phyloP scores from a whole-genome alignment of 35 echinoderm and acorn worm species.

The Lytechinus pictus region DNA sequence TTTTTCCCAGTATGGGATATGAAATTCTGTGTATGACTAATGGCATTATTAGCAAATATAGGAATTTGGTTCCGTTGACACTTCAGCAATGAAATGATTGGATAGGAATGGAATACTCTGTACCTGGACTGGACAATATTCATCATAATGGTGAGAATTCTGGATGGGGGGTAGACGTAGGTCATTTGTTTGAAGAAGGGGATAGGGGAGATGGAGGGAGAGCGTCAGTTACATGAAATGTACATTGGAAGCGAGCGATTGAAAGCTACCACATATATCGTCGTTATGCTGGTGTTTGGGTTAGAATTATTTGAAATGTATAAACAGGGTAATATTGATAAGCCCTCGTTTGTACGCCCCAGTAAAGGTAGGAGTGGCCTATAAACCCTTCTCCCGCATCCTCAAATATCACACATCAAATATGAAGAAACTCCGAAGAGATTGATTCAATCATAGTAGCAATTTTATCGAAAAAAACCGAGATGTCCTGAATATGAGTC shows the following conservation, averaged over 20 bases:
- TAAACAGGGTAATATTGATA: not conserved
- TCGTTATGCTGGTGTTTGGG: not conserved
- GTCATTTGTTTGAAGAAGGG: not conserved
- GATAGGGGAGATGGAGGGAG: not conserved
- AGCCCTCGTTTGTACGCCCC: not conserved
- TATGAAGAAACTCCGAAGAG: not conserved
- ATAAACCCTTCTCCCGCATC: not conserved
- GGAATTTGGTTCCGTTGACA: conserved; percentile 10
- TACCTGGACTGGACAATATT: not conserved
- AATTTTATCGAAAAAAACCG: not conserved
- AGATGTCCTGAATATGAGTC: conserved; percentile 11
- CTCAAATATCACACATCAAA: conserved; percentile 19
- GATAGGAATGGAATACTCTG: not conserved
- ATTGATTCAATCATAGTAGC: conserved; percentile 6
- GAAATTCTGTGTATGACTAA: not conserved
- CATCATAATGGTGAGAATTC: not conserved
- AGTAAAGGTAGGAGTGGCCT: not conserved
- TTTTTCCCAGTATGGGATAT: not conserved
- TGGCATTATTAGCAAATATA: conserved; percentile 14
- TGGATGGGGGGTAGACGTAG: not conserved
- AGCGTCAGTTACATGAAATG: not conserved
- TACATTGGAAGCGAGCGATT: not conserved
- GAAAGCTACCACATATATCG: not conserved
- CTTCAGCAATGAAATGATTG: not conserved
- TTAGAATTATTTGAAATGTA: conserved; percentile 5